phyloP scores from a whole-genome alignment of 2,797 vertebrate species.

The Apogon hyalosoma region DNA sequence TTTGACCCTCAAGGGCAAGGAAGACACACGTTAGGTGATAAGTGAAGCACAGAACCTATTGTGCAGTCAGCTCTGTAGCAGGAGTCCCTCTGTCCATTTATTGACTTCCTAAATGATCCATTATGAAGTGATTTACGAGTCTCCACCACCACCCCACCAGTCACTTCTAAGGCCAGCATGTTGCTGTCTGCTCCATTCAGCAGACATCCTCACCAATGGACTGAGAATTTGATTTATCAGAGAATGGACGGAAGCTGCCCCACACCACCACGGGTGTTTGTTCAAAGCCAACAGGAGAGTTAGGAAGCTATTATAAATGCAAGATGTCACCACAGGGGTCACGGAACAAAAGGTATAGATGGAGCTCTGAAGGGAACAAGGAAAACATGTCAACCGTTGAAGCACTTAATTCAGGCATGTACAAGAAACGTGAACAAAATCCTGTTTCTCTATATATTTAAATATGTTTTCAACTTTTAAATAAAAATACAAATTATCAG shows the following conservation, averaged over 20 bases:
- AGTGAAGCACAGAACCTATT: constrained; percentile 74
- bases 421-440: neutral
- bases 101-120: constrained; percentile 87
- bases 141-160: constrained; percentile 43
- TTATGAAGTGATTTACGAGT: constrained; percentile 85
- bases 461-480: neutral
- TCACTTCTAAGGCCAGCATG: constrained; percentile 32
- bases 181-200: constrained; percentile 64
- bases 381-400: constrained; percentile 37
- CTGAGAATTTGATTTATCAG: constrained; percentile 77
- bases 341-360: constrained; percentile 65
- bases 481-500: neutral
- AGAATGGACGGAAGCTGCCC: constrained; percentile 80
- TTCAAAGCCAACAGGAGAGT: constrained; percentile 77
- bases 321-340: constrained; percentile 77
- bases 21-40: constrained; percentile 77
- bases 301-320: constrained; percentile 81
- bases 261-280: constrained; percentile 72
- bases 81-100: constrained; percentile 72
- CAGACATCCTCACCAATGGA: constrained; percentile 71
- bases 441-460: neutral
- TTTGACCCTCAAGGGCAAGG: constrained; percentile 66
- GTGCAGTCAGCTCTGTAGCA: constrained; percentile 48
- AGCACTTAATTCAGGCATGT: constrained; percentile 7
- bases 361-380: constrained; percentile 53